Conservation (phyloP, 2,113 vertebrate genomes). For the Crotalus horridus region DNA sequence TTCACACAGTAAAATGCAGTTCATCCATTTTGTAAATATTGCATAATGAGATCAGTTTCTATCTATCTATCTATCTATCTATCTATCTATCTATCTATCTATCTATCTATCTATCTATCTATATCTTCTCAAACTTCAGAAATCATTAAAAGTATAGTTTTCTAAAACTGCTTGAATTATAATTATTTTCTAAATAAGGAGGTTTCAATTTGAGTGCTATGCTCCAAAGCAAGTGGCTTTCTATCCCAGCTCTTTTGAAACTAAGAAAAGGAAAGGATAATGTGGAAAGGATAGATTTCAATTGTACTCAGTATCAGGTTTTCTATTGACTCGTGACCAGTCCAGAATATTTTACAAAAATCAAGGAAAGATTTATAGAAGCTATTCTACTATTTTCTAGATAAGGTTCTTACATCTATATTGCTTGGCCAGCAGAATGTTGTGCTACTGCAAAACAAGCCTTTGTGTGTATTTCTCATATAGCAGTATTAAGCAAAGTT, state of each 20-base stretch:
- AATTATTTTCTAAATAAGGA: not conserved
- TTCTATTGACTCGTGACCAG: not conserved
- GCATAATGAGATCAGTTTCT: not conserved
- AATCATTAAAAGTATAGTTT: not conserved
- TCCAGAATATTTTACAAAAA: not conserved
- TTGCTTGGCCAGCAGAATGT: not conserved
- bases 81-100: too few relatives aligned
- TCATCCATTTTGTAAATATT: not conserved
- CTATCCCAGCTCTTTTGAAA: not conserved
- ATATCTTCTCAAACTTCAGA: not conserved
- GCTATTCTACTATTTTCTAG: not conserved
- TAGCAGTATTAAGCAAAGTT: not conserved
- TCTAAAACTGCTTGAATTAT: not conserved
- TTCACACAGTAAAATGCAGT: not conserved
- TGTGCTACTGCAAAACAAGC: not conserved
- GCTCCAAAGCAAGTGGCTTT: not conserved
- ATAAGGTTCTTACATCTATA: too few relatives aligned
- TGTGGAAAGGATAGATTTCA: not conserved
- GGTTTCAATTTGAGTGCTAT: not conserved
- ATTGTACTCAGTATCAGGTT: not conserved
- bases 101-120: too few relatives aligned
- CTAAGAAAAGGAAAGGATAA: not conserved
- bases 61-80: too few relatives aligned
- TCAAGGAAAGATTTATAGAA: not conserved
- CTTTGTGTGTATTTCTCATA: not conserved